Evolutionary conservation across 2,113 vertebrate genomes (phyloP).

Genomic region (Psophia crepitans): DNA sequence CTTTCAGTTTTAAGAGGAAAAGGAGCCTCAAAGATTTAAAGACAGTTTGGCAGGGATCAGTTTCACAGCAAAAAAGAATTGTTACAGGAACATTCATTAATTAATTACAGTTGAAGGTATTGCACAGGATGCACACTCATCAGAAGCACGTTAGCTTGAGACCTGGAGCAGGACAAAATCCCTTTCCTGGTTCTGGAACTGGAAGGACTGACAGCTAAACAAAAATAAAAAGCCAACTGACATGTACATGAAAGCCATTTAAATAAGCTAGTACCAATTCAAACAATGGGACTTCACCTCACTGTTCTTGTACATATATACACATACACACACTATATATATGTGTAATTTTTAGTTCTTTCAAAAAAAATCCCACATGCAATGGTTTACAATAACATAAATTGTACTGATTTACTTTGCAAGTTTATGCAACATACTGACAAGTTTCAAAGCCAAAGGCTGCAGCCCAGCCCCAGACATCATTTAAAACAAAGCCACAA

Average conservation of each 20-base stretch:
- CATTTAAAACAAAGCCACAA: conserved; percentile 43
- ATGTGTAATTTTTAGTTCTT: neutral
- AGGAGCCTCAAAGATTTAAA: neutral
- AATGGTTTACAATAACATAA: neutral
- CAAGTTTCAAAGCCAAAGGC: neutral
- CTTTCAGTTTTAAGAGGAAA: neutral
- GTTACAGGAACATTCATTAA: neutral
- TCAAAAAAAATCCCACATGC: neutral
- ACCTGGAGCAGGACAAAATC: neutral
- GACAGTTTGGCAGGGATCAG: neutral
- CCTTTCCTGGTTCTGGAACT: neutral
- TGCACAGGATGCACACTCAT: neutral
- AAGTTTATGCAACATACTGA: neutral
- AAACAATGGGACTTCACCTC: neutral
- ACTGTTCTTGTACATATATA: neutral
- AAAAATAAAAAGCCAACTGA: neutral
- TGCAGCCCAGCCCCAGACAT: conserved; percentile 28
- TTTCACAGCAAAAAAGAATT: conserved; percentile 2
- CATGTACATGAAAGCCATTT: neutral
- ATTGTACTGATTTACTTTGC: conserved; percentile 1
- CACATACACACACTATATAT: no score
- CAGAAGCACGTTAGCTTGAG: neutral
- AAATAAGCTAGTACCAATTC: neutral
- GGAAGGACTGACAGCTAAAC: neutral
- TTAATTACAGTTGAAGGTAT: neutral